phyloP scores from a whole-genome alignment of 2,888 invertebrate genomes.

The Tupiocoris notatus region DNA sequence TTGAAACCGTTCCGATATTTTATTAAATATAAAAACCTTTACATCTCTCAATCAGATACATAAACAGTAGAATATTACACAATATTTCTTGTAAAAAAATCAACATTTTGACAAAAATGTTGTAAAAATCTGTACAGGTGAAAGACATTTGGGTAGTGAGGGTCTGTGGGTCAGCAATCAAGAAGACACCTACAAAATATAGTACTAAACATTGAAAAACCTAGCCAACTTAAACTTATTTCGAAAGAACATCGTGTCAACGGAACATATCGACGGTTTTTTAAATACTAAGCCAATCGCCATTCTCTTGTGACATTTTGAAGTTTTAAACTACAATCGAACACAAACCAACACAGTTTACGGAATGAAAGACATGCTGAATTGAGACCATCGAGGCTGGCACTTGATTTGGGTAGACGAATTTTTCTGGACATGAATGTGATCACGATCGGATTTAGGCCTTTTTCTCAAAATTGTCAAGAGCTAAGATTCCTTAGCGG shows the following conservation, averaged over 20 bases:
- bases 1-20: constrained; percentile 46
- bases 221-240: constrained; percentile 39
- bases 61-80: constrained; percentile 41
- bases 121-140: constrained; percentile 47
- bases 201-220: constrained; percentile 42
- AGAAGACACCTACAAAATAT: constrained; percentile 46
- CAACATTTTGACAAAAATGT: constrained; percentile 44
- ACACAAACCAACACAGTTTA: not conserved
- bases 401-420: not conserved
- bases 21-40: constrained; percentile 46
- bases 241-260: not conserved
- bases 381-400: not conserved
- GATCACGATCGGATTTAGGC: constrained; percentile 44
- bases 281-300: too few species aligned
- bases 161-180: constrained; percentile 44
- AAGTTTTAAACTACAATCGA: not conserved
- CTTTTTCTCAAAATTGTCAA: constrained; percentile 10
- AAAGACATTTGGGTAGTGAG: constrained; percentile 49
- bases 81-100: constrained; percentile 14
- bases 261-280: too few species aligned
- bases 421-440: too few species aligned
- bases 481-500: too few species aligned
- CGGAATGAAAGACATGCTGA: not conserved
- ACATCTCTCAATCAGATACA: constrained; percentile 46
- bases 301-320: too few species aligned